A percentile compares a stretch with the other conserved stretches of the same genome.
Evolutionary conservation across 2,888 invertebrate genomes (phyloP).

Genomic region (Latheticus oryzae): DNA sequence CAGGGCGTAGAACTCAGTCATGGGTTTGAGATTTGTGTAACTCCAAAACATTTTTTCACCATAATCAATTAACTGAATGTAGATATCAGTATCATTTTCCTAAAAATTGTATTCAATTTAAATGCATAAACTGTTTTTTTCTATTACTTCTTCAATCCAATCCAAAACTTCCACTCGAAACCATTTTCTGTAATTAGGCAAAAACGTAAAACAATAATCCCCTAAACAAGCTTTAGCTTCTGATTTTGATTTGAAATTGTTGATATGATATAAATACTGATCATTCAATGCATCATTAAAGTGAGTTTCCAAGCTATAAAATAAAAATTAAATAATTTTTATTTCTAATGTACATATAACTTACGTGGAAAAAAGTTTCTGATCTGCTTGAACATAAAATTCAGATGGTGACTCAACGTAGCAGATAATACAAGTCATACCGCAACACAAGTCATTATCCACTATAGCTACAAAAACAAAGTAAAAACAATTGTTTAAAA

Average conservation of each 20-base stretch:
- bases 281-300: constrained; percentile 19
- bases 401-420: constrained; percentile 52
- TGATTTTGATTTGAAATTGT: constrained; percentile 39
- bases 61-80: constrained; percentile 52
- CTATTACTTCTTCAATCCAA: too few relatives aligned
- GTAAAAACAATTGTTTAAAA: background rate
- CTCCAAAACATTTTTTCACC: constrained; percentile 46
- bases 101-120: too few relatives aligned
- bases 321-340: background rate
- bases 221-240: constrained; percentile 47
- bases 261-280: constrained; percentile 10
- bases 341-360: background rate
- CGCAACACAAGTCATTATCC: constrained; percentile 10
- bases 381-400: constrained; percentile 51
- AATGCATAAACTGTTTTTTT: too few relatives aligned
- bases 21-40: constrained; percentile 46
- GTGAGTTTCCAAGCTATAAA: constrained; percentile 17
- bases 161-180: constrained; percentile 50
- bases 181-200: constrained; percentile 45
- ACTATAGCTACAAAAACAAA: constrained; percentile 10
- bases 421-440: constrained; percentile 46
- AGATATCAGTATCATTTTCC: constrained; percentile 33
- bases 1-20: constrained; percentile 44
- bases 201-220: constrained; percentile 48
- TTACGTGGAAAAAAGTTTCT: constrained; percentile 13